Base-by-base conservation (phyloP, 2,113 vertebrate species). In the Herpailurus yagouaroundi region DNA sequence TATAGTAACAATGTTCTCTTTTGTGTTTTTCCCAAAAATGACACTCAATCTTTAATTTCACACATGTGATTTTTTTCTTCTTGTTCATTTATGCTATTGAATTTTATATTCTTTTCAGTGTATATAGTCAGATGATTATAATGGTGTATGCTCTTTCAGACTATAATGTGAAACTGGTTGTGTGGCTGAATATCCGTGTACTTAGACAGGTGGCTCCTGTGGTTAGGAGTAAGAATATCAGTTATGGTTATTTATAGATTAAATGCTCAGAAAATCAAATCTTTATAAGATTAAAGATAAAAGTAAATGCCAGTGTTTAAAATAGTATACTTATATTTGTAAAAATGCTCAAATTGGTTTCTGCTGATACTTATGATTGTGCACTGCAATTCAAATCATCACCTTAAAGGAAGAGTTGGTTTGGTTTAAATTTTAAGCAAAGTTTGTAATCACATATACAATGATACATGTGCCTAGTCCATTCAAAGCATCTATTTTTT, bases 201-300 rank as follows among this genome's bases (percentile, higher is more conserved):
- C 52, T 91, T 96, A 89, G 79, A 33, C 87, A 97, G 9, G 36
- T 73, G 13, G 13, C 57, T 97, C 4, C 93, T 94, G 81, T 38
- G 90, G 15, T 95, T 97, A 96, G 48, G 2, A 66, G 13, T 79
- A 80, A 96, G 93, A 18, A 86, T 45, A 95, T 4, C 9, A 97
- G 38, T 97, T 96, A 95, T 50, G 3, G 74, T 68, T 95, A 84
- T 89, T 98, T 98, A 98, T 86, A 97, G 50, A 88, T 94, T 95
- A 95, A 25, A 0, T 94, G 6, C 2, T 97, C 91, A 60, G 36
- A 79, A 98, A 80, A 18, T 4, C 66, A 74, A 81, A 1, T 33
- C 41, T 80, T 38, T 89, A 6, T 13, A 74, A 23, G 86, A 69
- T 23, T 11, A 93, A 92, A 92, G n/a, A 3, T 11, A 84, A 95